phyloP scores from a whole-genome alignment of 2,113 vertebrate genomes.

The Meles meles region DNA sequence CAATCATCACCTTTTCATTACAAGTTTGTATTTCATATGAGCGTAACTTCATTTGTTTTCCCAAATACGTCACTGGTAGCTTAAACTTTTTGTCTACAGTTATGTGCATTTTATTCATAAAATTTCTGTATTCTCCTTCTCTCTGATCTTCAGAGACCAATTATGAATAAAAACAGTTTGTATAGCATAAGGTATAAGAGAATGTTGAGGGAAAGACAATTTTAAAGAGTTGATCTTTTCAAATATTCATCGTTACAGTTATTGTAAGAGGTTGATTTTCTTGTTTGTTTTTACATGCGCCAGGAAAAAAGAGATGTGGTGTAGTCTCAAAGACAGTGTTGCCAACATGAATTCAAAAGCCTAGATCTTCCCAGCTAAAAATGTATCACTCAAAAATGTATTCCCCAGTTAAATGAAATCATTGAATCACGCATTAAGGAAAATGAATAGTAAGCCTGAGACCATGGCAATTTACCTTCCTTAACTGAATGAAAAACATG shows the following conservation, averaged over 20 bases:
- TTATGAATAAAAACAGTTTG: neutral
- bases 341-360: constrained; percentile 2
- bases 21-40: neutral
- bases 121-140: neutral
- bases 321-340: neutral
- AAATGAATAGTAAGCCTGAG: constrained; percentile 31
- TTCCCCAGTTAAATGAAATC: neutral
- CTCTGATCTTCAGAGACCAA: neutral
- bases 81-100: constrained; percentile 5
- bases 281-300: neutral
- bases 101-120: neutral
- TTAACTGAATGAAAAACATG: constrained; percentile 34
- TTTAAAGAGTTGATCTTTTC: neutral
- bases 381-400: constrained; percentile 8
- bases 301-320: neutral
- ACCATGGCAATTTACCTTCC: neutral
- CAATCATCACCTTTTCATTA: neutral
- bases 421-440: neutral
- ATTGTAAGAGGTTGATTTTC: neutral
- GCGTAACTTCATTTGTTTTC: neutral
- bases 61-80: neutral
- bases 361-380: neutral
- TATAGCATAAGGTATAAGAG: neutral
- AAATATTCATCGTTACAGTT: neutral
- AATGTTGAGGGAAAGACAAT: neutral